Conservation (phyloP, 2,797 vertebrate species). For the Champsocephalus gunnari region DNA sequence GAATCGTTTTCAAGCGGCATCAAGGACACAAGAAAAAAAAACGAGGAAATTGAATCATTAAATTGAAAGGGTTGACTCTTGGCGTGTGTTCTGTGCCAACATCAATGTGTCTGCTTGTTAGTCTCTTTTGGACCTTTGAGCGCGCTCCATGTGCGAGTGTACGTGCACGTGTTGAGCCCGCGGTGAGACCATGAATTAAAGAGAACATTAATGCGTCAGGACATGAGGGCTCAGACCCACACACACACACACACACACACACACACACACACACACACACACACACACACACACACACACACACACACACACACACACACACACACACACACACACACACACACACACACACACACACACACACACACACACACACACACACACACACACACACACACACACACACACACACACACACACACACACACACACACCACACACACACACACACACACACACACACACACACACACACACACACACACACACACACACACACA, state of each 20-base stretch:
- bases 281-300: conserved; percentile 43
- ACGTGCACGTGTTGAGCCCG: conserved; percentile 56
- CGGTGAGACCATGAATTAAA: conserved; percentile 81
- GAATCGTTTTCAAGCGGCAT: conserved; percentile 43
- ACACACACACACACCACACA: too few relatives aligned
- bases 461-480: too few relatives aligned
- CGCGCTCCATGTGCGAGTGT: conserved; percentile 25
- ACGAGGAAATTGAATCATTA: conserved; percentile 59
- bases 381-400: too few relatives aligned
- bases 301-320: conserved; percentile 47
- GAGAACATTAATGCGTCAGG: conserved; percentile 85
- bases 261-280: too few relatives aligned
- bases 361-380: not conserved
- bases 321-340: conserved; percentile 32
- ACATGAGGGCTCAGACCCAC: conserved; percentile 72
- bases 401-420: too few relatives aligned
- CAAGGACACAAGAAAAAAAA: conserved; percentile 14
- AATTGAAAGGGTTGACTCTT: conserved; percentile 42
- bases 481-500: too few relatives aligned
- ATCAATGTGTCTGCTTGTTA: conserved; percentile 8
- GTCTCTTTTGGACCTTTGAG: conserved; percentile 47
- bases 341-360: conserved; percentile 41
- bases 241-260: too few relatives aligned
- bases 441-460: too few relatives aligned
- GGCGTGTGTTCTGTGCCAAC: conserved; percentile 35